These are phyloP conservation scores for Patella caerulea DNA, from an alignment of 2,888 invertebrate genomes.

Conservation along the genomic window DNA sequence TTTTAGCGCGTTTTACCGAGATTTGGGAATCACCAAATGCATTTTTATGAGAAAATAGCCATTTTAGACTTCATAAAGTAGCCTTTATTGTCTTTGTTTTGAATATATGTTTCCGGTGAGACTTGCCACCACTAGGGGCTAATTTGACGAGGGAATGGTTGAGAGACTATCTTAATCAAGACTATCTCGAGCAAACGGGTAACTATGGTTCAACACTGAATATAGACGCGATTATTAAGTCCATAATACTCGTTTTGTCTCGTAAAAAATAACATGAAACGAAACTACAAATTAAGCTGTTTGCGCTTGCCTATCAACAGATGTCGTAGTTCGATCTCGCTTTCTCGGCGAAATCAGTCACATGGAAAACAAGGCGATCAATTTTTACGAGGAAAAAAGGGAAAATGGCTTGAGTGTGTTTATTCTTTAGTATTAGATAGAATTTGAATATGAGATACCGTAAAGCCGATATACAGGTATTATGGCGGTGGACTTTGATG, in stretches of 20 bases:
- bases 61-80: constrained; percentile 18
- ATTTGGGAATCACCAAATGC: constrained; percentile 13
- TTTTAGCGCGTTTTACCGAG: constrained; percentile 7
- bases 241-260: neutral
- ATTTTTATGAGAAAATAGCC: constrained; percentile 20
- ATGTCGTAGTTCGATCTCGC: neutral
- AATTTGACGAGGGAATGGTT: neutral
- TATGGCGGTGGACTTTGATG: constrained; percentile 5
- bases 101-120: constrained; percentile 19
- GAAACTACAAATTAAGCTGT: constrained; percentile 11
- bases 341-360: neutral
- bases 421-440: constrained; percentile 1
- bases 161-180: constrained; percentile 1
- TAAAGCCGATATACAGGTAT: constrained; percentile 2
- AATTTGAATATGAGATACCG: constrained; percentile 9
- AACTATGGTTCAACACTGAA: neutral
- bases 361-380: constrained; percentile 6
- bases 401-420: neutral
- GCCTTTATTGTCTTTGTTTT: constrained; percentile 25
- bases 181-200: neutral
- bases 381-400: constrained; percentile 3
- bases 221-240: constrained; percentile 4
- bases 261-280: constrained; percentile 10
- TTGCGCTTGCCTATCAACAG: constrained; percentile 10
- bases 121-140: neutral